Conservation (phyloP, 2,113 vertebrate genomes). For the Tylochromis polylepis region DNA sequence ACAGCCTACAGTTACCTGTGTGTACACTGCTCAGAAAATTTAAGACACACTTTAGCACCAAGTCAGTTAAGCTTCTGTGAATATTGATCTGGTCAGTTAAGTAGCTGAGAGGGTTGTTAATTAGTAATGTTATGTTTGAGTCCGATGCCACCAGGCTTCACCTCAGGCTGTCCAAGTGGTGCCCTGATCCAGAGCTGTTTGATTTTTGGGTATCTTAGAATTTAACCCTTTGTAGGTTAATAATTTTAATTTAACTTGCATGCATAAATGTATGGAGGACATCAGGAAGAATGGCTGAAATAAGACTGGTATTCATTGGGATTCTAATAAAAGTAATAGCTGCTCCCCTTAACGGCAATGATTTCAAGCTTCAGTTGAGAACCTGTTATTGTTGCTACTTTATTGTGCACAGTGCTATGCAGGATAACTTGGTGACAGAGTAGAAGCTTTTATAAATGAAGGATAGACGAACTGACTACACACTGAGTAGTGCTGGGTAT, state of each 20-base stretch:
- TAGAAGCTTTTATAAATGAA: background rate
- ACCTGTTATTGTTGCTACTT: background rate
- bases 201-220: background rate
- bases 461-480: background rate
- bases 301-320: too few relatives aligned
- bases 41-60: background rate
- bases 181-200: background rate
- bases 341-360: too few relatives aligned
- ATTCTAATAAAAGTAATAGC: too few relatives aligned
- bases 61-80: background rate
- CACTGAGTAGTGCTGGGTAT: too few relatives aligned
- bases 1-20: background rate
- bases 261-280: too few relatives aligned
- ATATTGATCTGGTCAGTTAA: background rate
- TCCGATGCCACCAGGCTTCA: background rate
- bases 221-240: too few relatives aligned
- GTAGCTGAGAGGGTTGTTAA: background rate
- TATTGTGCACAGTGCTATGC: background rate
- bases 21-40: background rate
- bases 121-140: background rate
- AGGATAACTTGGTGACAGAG: background rate
- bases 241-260: too few relatives aligned
- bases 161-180: background rate
- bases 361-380: background rate
- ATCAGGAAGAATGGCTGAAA: too few relatives aligned